Evolutionary conservation across 2,113 vertebrate species (phyloP).

Genomic region (Tetrao urogallus): DNA sequence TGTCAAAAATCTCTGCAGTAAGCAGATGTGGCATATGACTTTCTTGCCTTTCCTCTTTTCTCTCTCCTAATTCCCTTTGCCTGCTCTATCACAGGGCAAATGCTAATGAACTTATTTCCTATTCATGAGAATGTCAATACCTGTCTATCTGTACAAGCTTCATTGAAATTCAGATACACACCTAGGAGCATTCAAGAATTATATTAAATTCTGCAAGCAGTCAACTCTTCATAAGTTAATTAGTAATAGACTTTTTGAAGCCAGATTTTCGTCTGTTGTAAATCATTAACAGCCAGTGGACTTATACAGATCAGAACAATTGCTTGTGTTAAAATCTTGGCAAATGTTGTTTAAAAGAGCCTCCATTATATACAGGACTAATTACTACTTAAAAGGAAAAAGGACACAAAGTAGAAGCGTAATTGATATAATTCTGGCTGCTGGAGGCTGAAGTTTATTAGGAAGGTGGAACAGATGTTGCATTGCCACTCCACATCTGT

Average conservation of each 20-base stretch:
- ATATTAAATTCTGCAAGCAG: slow-evolving; percentile 16
- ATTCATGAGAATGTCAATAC: slow-evolving; percentile 55
- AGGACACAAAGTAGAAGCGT: not conserved
- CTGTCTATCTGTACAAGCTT: slow-evolving; percentile 23
- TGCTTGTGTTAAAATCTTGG: not conserved
- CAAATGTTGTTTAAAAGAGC: not conserved
- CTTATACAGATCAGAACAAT: not conserved
- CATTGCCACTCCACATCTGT: not conserved
- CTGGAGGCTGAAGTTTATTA: not conserved
- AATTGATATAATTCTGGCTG: not conserved
- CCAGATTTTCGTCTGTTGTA: slow-evolving; percentile 17
- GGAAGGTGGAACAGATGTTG: not conserved
- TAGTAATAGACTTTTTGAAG: slow-evolving; percentile 15
- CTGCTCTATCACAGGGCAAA: not conserved
- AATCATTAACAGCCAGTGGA: slow-evolving; percentile 31
- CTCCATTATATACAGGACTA: not conserved
- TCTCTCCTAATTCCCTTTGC: not conserved
- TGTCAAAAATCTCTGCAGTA: not conserved
- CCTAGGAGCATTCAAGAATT: slow-evolving; percentile 39
- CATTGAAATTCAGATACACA: slow-evolving; percentile 36
- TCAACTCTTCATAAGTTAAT: slow-evolving; percentile 21
- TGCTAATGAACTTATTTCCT: slow-evolving; percentile 40
- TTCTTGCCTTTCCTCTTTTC: not conserved
- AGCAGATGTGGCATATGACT: too few relatives aligned
- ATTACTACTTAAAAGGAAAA: not conserved